Evolutionary conservation across 1,140 invertebrate genomes (phyloP).

Genomic region (Bombus confusus): DNA sequence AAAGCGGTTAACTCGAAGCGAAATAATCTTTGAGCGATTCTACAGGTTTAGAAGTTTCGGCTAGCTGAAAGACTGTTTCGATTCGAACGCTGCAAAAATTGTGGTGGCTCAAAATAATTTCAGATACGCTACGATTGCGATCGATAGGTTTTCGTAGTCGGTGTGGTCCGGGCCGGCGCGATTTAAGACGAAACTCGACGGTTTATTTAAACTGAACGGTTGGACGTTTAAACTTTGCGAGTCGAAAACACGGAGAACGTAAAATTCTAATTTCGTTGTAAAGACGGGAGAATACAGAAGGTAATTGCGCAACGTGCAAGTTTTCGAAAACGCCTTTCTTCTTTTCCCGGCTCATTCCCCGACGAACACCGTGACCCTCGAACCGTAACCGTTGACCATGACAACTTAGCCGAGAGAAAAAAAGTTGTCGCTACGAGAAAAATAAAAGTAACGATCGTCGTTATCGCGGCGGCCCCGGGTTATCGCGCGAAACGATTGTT

Average conservation of each 20-base stretch:
- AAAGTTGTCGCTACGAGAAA: not conserved
- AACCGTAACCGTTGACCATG: not conserved
- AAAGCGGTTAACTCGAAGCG: too few species aligned
- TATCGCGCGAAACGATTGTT: constrained; percentile 23
- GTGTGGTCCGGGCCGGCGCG: too few species aligned
- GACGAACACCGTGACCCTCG: not conserved
- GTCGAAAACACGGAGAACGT: too few species aligned
- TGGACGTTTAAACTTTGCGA: too few species aligned
- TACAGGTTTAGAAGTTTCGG: too few species aligned
- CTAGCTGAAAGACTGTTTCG: accelerated
- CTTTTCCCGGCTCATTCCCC: not conserved
- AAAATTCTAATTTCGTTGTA: too few species aligned
- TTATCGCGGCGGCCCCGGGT: constrained; percentile 22
- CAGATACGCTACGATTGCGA: too few species aligned
- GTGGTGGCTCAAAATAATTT: too few species aligned
- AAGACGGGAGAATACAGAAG: too few species aligned
- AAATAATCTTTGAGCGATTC: not conserved
- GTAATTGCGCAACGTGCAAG: not conserved
- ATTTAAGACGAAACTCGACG: too few species aligned
- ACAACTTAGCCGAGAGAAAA: not conserved
- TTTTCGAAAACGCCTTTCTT: not conserved
- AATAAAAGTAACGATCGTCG: constrained; percentile 8
- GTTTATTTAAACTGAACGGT: too few species aligned
- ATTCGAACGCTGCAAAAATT: accelerated
- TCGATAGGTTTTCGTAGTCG: too few species aligned